phyloP scores from a whole-genome alignment of 2,113 vertebrate genomes.

The Spea multiplicata region DNA sequence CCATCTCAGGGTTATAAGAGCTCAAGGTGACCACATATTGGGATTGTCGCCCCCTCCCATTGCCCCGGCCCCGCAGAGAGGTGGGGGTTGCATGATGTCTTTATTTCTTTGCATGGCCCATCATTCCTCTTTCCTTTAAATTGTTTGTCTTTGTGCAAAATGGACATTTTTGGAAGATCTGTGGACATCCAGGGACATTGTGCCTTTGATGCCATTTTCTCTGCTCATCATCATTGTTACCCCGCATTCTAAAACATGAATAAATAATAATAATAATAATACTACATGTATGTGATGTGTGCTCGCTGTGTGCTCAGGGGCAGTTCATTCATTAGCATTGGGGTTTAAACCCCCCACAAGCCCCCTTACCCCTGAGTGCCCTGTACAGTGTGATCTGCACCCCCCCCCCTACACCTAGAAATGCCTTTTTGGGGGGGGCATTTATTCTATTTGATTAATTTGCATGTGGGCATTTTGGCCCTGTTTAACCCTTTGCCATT shows the following conservation, averaged over 20 bases:
- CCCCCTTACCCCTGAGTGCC: not conserved
- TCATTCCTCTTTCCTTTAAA: not conserved
- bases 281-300: not conserved
- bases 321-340: not conserved
- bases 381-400: not conserved
- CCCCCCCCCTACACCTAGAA: not conserved
- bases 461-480: not conserved
- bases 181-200: too few relatives aligned
- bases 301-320: not conserved
- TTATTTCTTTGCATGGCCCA: not conserved
- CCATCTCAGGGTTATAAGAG: slow-evolving; percentile 23
- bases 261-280: too few relatives aligned
- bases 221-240: not conserved
- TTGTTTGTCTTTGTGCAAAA: not conserved
- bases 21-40: slow-evolving; percentile 44
- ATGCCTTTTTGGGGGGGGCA: not conserved
- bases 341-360: not conserved
- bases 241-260: too few relatives aligned
- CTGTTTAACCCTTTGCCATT: not conserved
- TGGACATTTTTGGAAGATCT: too few relatives aligned
- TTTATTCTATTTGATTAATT: not conserved
- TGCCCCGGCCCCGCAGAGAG: not conserved
- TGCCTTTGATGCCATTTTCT: not conserved
- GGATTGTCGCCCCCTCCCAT: slow-evolving; percentile 22
- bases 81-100: not conserved